phyloP scores from a whole-genome alignment of 1,140 invertebrate genomes.

The Druon quercuslanigerum region DNA sequence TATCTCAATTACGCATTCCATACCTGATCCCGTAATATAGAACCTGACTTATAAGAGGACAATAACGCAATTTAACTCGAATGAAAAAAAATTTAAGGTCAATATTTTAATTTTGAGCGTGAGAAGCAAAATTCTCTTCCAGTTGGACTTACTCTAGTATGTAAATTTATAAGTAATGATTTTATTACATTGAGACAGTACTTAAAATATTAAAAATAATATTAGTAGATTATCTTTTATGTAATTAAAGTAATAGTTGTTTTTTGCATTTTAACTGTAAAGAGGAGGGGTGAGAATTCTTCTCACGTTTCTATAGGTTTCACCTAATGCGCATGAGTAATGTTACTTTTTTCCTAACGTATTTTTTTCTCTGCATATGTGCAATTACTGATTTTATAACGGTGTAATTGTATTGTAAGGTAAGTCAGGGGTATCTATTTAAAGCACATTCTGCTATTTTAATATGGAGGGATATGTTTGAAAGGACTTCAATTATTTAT shows the following conservation, averaged over 20 bases:
- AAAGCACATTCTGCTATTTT: not conserved
- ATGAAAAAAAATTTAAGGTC: constrained; percentile 7
- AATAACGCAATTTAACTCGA: constrained; percentile 12
- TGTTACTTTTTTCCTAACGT: not conserved
- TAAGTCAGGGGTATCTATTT: not conserved
- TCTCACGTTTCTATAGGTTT: not conserved
- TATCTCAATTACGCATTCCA: constrained; percentile 25
- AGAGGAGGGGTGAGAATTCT: constrained; percentile 14
- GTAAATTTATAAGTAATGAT: not conserved
- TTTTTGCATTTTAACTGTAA: not conserved
- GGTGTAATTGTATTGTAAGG: not conserved
- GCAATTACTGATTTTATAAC: constrained; percentile 2
- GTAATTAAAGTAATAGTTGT: not conserved
- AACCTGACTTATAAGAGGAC: constrained; percentile 17
- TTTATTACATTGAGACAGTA: not conserved
- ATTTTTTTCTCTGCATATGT: not conserved
- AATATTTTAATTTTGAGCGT: not conserved
- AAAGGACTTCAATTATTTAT: constrained; percentile 19
- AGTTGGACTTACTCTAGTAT: not conserved
- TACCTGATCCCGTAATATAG: not conserved
- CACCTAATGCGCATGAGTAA: not conserved
- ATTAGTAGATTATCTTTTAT: not conserved
- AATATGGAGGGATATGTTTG: not conserved
- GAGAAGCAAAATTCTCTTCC: not conserved
- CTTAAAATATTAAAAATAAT: not conserved